These are phyloP conservation scores for Cantharis nigra DNA, from an alignment of 2,888 invertebrate species.

Conservation along the genomic window DNA sequence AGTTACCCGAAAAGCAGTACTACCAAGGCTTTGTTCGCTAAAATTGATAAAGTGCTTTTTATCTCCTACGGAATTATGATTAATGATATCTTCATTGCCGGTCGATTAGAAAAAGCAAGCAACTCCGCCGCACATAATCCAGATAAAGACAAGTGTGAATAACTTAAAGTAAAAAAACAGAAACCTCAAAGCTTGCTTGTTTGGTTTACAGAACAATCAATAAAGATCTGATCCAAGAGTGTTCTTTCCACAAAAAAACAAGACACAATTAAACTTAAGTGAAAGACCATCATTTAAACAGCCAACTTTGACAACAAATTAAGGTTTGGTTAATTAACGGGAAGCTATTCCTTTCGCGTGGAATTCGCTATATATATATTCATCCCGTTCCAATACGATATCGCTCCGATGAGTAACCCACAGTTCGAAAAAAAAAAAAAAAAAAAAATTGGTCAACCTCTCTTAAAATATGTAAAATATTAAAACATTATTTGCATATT, in stretches of 20 bases:
- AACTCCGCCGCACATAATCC: background rate
- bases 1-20: conserved; percentile 25
- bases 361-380: too few species aligned
- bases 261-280: conserved; percentile 32
- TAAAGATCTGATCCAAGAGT: conserved; percentile 30
- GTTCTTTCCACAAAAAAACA: conserved; percentile 32
- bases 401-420: background rate
- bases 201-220: conserved; percentile 27
- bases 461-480: too few species aligned
- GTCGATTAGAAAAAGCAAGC: conserved; percentile 6
- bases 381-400: conserved; percentile 13
- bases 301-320: conserved; percentile 22
- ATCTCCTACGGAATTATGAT: conserved; percentile 42
- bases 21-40: conserved; percentile 37
- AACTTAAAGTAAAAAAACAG: conserved; percentile 14
- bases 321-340: conserved; percentile 22
- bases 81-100: conserved; percentile 26
- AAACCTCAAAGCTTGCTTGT: conserved; percentile 12
- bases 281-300: conserved; percentile 29
- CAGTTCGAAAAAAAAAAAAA: background rate
- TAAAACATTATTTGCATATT: background rate
- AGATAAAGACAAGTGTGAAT: conserved; percentile 20
- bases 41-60: conserved; percentile 49
- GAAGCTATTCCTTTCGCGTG: conserved; percentile 7
- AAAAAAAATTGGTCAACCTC: background rate